Base-by-base conservation (phyloP, 2,113 vertebrate species). In the Upupa epops region DNA sequence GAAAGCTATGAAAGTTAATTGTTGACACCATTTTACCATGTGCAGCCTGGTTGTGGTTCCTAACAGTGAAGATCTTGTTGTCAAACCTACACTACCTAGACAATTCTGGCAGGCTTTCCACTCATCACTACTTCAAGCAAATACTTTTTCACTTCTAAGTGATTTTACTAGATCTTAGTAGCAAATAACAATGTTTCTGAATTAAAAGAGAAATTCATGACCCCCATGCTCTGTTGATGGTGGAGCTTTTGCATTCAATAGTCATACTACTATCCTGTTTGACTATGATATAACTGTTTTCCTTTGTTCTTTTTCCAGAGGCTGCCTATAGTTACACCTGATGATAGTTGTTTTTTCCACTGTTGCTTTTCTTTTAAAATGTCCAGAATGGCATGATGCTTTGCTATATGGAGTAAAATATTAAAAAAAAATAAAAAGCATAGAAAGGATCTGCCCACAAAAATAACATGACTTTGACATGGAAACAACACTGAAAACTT, bases 291-390 rank as follows among this genome's bases (percentile, higher is more conserved):
- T 85, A 92, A 52, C 18, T 86, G 37, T 86, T 88, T 90, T 77
- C 34, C 74, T 78, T 74, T 21, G 32, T 52, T 64, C 45, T 86
- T 92, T 94, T 92, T 93, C 92, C 80, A 92, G 14, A 29, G 28
- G 15, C 31, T 94, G 56, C 76, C 45, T 72, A 26, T 15, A 86
- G 70, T 84, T 86, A 58, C 0, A 2, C 6, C 12, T 87, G 37
- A 74, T 83, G 34, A 60, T 9, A 78, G 83, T 86, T 96, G 61
- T 81, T 94, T 7, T 95, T 96, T 95, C 95, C 85, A 94, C 17
- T 88, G 65, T 54, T 88, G 42, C 9, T 90, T 72, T 88, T 81
- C 58, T 58, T 91, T 12, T 40, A 4, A 14, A 46, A 17, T 52
- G 28, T n/a, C 24, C 49, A 78, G 68, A 86, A 83, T 42, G 32